phyloP scores from a whole-genome alignment of 1,140 invertebrate genomes.

The Penaeus chinensis region DNA sequence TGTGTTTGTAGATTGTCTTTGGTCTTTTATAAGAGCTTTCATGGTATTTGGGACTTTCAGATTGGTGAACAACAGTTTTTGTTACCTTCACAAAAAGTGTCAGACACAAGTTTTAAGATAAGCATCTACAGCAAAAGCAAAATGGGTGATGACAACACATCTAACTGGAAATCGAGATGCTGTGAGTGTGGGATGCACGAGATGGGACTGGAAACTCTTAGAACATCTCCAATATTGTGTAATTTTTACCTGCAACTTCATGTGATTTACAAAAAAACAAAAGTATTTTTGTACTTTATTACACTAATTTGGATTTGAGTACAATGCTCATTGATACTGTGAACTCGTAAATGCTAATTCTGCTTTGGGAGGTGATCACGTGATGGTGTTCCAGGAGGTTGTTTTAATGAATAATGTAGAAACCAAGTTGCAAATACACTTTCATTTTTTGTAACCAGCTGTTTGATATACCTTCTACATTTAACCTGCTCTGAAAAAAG shows the following conservation, averaged over 20 bases:
- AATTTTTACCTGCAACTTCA: conserved; percentile 54
- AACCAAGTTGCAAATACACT: conserved; percentile 58
- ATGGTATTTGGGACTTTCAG: conserved; percentile 24
- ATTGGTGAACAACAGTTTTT: not conserved
- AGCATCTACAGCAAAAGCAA: no score
- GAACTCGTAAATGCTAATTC: conserved; percentile 40
- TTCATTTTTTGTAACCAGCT: conserved; percentile 51
- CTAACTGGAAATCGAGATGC: not conserved
- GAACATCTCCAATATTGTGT: conserved; percentile 34
- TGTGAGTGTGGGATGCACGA: not conserved
- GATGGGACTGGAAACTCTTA: conserved; percentile 25
- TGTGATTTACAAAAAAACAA: conserved; percentile 45
- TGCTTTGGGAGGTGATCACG: conserved; percentile 42
- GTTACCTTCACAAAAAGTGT: not conserved
- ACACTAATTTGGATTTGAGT: conserved; percentile 56
- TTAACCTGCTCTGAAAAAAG: no score
- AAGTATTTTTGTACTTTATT: conserved; percentile 61
- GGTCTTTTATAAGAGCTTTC: no score
- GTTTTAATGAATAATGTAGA: conserved; percentile 57
- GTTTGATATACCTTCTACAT: no score
- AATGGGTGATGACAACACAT: no score
- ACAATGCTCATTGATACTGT: conserved; percentile 57
- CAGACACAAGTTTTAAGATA: not conserved
- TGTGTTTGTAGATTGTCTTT: no score
- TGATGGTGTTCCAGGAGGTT: conserved; percentile 53